These are phyloP conservation scores for Lamellibrachia luymesi DNA, from an alignment of 1,140 invertebrate species.

Conservation along the genomic window DNA sequence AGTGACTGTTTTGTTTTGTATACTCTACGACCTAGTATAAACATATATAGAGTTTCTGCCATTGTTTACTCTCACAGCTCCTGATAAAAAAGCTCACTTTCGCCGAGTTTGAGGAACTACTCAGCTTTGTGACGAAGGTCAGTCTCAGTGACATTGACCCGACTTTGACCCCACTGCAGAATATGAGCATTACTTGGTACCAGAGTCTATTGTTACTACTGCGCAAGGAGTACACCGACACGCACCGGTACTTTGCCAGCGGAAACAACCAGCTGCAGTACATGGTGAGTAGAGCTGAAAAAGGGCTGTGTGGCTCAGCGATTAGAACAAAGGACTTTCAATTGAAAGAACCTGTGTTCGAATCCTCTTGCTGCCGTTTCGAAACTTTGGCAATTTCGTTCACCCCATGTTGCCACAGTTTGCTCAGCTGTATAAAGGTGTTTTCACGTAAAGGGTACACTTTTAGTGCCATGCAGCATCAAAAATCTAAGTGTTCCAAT, in stretches of 20 bases:
- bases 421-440: too few relatives aligned
- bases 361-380: too few relatives aligned
- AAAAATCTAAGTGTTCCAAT: too few relatives aligned
- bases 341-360: too few relatives aligned
- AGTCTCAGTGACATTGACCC: slow-evolving; percentile 65
- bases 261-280: slow-evolving; percentile 65
- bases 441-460: too few relatives aligned
- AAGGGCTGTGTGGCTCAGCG: too few relatives aligned
- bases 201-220: slow-evolving; percentile 66
- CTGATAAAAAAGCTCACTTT: slow-evolving; percentile 59
- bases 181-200: slow-evolving; percentile 71
- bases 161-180: slow-evolving; percentile 63
- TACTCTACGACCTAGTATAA: background rate
- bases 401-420: too few relatives aligned
- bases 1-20: background rate
- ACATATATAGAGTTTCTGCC: background rate
- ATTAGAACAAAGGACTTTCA: too few relatives aligned
- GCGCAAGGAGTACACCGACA: slow-evolving; percentile 64
- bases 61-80: slow-evolving; percentile 19
- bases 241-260: slow-evolving; percentile 64
- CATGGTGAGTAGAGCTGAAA: slow-evolving; percentile 52
- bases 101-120: slow-evolving; percentile 68
- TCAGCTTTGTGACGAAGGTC: slow-evolving; percentile 64
- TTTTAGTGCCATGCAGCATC: too few relatives aligned
- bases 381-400: too few relatives aligned